Percentiles rank a stretch among this genome's conserved stretches.
phyloP scores from a whole-genome alignment of 2,113 vertebrate species.

The Amazona guildingii region DNA sequence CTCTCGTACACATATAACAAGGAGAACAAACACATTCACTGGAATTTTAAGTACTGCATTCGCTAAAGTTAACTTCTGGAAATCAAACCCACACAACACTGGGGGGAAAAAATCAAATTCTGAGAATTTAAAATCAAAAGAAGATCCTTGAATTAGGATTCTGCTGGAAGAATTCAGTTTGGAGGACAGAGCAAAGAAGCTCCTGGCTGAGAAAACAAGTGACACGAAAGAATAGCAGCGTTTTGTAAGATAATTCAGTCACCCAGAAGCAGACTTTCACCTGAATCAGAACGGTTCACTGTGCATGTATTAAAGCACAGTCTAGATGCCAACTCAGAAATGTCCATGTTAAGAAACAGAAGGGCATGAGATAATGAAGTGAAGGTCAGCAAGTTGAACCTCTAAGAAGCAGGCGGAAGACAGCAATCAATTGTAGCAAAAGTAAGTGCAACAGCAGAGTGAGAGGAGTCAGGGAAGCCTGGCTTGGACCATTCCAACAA shows the following conservation, averaged over 20 bases:
- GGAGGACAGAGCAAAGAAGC: background rate
- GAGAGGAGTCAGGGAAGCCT: background rate
- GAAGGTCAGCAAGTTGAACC: background rate
- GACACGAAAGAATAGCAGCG: background rate
- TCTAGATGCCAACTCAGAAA: background rate
- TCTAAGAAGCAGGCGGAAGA: background rate
- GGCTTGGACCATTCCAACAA: background rate
- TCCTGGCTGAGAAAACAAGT: background rate
- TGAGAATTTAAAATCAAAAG: conserved; percentile 3
- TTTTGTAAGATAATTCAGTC: background rate
- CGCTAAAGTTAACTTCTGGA: background rate
- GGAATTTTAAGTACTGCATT: conserved; percentile 18
- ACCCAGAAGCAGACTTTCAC: background rate
- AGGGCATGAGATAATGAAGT: background rate
- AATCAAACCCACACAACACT: background rate
- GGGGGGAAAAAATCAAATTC: background rate
- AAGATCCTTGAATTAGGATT: background rate
- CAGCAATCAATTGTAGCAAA: background rate
- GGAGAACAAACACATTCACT: background rate
- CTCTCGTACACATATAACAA: background rate
- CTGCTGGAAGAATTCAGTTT: background rate
- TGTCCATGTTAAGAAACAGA: background rate
- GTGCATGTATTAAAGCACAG: background rate
- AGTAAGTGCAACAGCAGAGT: background rate
- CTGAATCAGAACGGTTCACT: background rate